Evolutionary conservation across 2,888 invertebrate genomes (phyloP).

Genomic region (Agrotis ipsilon): DNA sequence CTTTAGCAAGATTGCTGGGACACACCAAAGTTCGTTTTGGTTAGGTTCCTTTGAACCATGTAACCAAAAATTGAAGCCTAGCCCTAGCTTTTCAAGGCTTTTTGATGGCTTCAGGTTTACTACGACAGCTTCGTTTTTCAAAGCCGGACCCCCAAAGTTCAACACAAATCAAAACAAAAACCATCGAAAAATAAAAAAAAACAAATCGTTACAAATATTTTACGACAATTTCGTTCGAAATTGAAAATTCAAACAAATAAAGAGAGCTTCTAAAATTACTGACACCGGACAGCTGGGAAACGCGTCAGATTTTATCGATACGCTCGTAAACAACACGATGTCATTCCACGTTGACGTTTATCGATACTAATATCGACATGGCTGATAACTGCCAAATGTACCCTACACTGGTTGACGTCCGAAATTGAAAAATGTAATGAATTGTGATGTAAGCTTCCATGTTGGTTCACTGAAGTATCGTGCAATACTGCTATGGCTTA

Average conservation of each 20-base stretch:
- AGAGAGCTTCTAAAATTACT: conserved; percentile 54
- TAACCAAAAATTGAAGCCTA: too few species aligned
- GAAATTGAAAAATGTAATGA: conserved; percentile 35
- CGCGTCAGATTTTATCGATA: conserved; percentile 59
- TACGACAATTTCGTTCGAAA: conserved; percentile 24
- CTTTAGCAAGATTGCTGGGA: too few species aligned
- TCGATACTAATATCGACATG: conserved; percentile 53
- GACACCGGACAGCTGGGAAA: conserved; percentile 36
- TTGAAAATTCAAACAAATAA: conserved; percentile 58
- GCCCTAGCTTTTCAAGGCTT: too few species aligned
- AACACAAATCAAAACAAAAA: conserved; percentile 28
- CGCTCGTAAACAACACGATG: conserved; percentile 53
- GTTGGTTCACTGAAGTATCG: not conserved
- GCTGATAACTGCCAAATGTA: conserved; percentile 34
- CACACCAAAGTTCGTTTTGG: too few species aligned
- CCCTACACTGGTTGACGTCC: conserved; percentile 12
- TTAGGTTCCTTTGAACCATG: too few species aligned
- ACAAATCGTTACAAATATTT: conserved; percentile 27
- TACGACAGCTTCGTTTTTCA: too few species aligned
- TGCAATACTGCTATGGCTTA: not conserved
- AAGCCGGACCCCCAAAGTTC: too few species aligned
- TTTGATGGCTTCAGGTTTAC: too few species aligned
- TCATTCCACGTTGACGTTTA: conserved; percentile 53
- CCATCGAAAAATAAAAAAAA: conserved; percentile 42
- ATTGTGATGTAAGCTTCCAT: not conserved